Conservation (phyloP, 2,797 vertebrate genomes). For the Rhinoraja longicauda region DNA sequence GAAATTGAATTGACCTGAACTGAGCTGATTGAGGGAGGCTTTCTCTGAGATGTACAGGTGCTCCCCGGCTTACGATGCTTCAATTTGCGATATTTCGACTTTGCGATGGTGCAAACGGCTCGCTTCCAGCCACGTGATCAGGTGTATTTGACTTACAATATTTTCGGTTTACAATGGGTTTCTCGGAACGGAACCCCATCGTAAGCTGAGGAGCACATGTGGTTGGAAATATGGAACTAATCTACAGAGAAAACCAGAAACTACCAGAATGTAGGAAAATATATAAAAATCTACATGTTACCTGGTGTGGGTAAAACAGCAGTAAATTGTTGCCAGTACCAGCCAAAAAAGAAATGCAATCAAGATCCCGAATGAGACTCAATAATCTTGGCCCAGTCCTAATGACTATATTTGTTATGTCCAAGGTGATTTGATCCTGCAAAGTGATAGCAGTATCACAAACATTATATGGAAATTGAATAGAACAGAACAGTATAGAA, state of each 20-base stretch:
- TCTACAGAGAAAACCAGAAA: neutral
- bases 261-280: neutral
- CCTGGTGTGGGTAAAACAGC: neutral
- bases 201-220: too few relatives aligned
- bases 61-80: too few relatives aligned
- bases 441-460: neutral
- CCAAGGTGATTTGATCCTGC: neutral
- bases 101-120: too few relatives aligned
- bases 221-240: neutral
- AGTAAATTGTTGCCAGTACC: neutral
- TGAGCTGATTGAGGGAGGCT: neutral
- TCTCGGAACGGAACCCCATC: too few relatives aligned
- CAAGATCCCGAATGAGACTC: neutral
- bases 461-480: neutral
- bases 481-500: neutral
- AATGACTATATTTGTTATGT: neutral
- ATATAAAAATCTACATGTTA: neutral
- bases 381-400: neutral
- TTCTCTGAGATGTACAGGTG: neutral
- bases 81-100: too few relatives aligned
- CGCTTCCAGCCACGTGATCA: too few relatives aligned
- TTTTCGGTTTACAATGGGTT: too few relatives aligned
- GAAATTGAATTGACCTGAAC: neutral
- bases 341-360: neutral
- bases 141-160: too few relatives aligned